Evolutionary conservation across 2,113 vertebrate species (phyloP).

Genomic region (Peromyscus leucopus): DNA sequence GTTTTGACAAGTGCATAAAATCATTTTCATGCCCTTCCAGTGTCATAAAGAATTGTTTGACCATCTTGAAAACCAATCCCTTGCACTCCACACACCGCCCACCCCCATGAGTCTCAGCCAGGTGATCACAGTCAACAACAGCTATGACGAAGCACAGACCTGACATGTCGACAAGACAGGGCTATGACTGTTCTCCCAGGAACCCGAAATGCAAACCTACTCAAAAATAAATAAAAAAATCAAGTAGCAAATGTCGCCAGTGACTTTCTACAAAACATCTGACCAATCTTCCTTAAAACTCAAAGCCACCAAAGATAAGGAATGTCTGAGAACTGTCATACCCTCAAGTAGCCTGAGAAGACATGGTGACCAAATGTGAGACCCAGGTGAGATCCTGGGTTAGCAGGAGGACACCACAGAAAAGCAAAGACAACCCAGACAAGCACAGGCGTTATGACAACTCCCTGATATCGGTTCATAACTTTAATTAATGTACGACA

Average conservation of each 20-base stretch:
- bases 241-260: background rate
- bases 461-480: background rate
- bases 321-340: background rate
- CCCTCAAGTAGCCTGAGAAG: background rate
- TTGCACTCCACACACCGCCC: background rate
- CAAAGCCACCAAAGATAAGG: background rate
- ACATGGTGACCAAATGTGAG: background rate
- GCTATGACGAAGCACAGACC: background rate
- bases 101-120: background rate
- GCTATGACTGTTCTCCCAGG: background rate
- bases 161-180: background rate
- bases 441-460: background rate
- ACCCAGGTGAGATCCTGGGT: too few species aligned
- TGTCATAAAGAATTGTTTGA: background rate
- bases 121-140: background rate
- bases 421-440: background rate
- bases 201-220: background rate
- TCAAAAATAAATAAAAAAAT: slow-evolving; percentile 3
- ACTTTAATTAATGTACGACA: background rate
- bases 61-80: background rate
- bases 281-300: slow-evolving; percentile 6
- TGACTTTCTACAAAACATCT: background rate
- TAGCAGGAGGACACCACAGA: background rate
- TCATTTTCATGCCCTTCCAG: background rate
- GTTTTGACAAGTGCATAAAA: background rate